Conservation (phyloP, 2,797 vertebrate genomes). For the Siniperca obscura region DNA sequence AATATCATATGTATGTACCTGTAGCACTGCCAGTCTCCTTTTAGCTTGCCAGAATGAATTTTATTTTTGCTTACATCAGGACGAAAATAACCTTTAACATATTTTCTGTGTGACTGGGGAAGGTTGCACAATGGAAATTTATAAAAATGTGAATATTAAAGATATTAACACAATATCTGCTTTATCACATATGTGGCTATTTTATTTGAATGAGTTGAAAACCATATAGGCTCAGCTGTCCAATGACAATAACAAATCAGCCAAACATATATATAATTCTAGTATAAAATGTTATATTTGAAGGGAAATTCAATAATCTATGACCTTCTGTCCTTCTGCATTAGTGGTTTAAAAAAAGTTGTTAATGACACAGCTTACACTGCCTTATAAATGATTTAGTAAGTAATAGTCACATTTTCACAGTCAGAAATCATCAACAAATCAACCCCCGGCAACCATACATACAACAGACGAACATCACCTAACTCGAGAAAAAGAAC, state of each 20-base stretch:
- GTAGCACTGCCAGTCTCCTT: slow-evolving; percentile 92
- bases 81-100: slow-evolving; percentile 76
- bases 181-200: slow-evolving; percentile 55
- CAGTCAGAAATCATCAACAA: not conserved
- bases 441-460: not conserved
- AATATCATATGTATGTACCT: slow-evolving; percentile 87
- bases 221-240: not conserved
- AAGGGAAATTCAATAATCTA: not conserved
- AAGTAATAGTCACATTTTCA: not conserved
- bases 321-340: not conserved
- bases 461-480: not conserved
- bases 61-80: slow-evolving; percentile 89
- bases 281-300: not conserved
- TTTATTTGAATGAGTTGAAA: slow-evolving; percentile 3
- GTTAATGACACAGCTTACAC: not conserved
- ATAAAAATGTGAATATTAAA: slow-evolving; percentile 86
- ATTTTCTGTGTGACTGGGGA: slow-evolving; percentile 79
- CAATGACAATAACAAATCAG: not conserved
- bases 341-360: not conserved
- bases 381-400: not conserved
- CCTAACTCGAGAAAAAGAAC: not conserved
- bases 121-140: slow-evolving; percentile 74
- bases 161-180: slow-evolving; percentile 79
- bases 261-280: not conserved
- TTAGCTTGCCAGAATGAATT: slow-evolving; percentile 93